Conservation (phyloP, 2,797 vertebrate species). For the Ctenopoma kingsleyae region DNA sequence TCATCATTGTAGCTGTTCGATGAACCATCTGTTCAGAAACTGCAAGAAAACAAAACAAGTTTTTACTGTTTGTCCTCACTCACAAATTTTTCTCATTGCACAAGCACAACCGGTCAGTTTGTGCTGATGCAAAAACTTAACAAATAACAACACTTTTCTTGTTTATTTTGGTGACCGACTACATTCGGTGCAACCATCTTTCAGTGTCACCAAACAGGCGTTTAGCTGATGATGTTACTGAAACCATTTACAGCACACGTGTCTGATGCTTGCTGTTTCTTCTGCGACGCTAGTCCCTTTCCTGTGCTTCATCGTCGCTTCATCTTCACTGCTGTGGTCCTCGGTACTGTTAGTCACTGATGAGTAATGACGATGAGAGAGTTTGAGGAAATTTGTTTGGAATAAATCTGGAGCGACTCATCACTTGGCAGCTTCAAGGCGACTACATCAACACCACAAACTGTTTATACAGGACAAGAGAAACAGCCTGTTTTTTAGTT, state of each 20-base stretch:
- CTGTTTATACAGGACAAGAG: slow-evolving; percentile 19
- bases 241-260: slow-evolving; percentile 5
- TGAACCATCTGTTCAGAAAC: slow-evolving; percentile 51
- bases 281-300: slow-evolving; percentile 23
- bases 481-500: slow-evolving; percentile 5
- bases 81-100: slow-evolving; percentile 36
- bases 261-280: slow-evolving; percentile 20
- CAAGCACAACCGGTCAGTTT: slow-evolving; percentile 14
- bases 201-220: slow-evolving; percentile 24
- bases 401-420: slow-evolving; percentile 35
- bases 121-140: slow-evolving; percentile 26
- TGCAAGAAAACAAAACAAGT: slow-evolving; percentile 43
- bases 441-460: slow-evolving; percentile 24
- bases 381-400: slow-evolving; percentile 30
- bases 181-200: slow-evolving; percentile 10
- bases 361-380: slow-evolving; percentile 36
- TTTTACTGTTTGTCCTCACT: slow-evolving; percentile 48
- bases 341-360: slow-evolving; percentile 26
- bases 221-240: slow-evolving; percentile 34
- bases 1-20: slow-evolving; percentile 30
- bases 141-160: background rate
- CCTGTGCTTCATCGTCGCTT: slow-evolving; percentile 14
- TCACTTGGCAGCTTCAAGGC: slow-evolving; percentile 40
- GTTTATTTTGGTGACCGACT: slow-evolving; percentile 15
- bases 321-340: slow-evolving; percentile 20